phyloP scores from a whole-genome alignment of 2,888 invertebrate species.

The Stenodema calcarata region DNA sequence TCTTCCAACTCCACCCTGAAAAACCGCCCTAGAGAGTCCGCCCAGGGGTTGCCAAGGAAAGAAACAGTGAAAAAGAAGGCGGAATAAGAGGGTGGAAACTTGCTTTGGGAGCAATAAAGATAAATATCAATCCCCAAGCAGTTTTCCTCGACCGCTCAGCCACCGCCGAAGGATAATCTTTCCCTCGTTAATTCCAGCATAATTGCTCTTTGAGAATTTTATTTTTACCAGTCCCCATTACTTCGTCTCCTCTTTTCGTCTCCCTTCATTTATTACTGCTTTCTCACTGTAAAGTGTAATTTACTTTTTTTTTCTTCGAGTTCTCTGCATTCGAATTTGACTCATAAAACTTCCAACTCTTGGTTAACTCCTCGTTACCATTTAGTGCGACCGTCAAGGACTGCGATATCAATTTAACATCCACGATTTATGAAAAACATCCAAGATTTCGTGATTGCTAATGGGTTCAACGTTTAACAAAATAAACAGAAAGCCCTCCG shows the following conservation, averaged over 20 bases:
- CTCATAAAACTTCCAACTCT: background rate
- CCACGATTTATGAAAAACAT: too few species aligned
- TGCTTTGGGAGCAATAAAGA: slow-evolving; percentile 30
- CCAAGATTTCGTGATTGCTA: too few species aligned
- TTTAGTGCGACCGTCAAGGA: background rate
- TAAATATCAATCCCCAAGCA: slow-evolving; percentile 36
- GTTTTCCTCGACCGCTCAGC: slow-evolving; percentile 5
- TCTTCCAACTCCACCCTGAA: background rate
- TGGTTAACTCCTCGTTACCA: background rate
- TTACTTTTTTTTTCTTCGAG: background rate
- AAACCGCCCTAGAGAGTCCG: background rate
- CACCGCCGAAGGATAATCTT: slow-evolving; percentile 30
- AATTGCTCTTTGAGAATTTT: slow-evolving; percentile 26
- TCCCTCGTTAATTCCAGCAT: slow-evolving; percentile 18
- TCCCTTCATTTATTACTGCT: background rate
- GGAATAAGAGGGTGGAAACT: slow-evolving; percentile 13
- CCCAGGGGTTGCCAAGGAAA: background rate
- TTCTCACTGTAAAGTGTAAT: background rate
- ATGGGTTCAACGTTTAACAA: too few species aligned
- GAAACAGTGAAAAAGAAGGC: slow-evolving; percentile 13
- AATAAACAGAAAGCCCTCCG: too few species aligned
- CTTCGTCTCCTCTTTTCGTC: background rate
- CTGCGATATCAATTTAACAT: too few species aligned
- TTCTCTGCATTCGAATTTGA: background rate
- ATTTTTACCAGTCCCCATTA: background rate